Evolutionary conservation across 2,113 vertebrate genomes (phyloP).

Genomic region (Pantherophis guttatus): DNA sequence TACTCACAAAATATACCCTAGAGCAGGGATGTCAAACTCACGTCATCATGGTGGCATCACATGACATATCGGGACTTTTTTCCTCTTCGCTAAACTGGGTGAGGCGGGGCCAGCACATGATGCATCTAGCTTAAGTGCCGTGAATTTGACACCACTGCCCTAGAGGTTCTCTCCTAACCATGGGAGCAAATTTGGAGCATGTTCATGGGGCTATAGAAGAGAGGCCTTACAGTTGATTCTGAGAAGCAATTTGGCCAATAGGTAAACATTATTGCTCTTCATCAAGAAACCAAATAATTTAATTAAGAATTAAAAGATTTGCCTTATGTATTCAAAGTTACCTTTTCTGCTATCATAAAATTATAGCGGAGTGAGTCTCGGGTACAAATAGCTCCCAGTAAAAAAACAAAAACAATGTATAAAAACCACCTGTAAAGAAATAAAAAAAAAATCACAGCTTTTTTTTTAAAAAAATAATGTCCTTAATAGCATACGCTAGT

Average conservation of each 20-base stretch:
- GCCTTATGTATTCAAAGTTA: constrained; percentile 44
- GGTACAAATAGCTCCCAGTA: constrained; percentile 92
- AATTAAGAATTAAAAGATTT: background rate
- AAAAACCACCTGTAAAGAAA: constrained; percentile 92
- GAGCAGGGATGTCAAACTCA: no score
- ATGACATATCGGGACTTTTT: no score
- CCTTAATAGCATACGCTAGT: background rate
- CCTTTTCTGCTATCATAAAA: constrained; percentile 98
- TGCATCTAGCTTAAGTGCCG: no score
- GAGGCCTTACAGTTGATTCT: background rate
- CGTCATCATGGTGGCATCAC: no score
- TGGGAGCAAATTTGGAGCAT: background rate
- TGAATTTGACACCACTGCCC: no score
- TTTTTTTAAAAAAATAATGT: background rate
- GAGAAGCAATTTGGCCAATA: background rate
- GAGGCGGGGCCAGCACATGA: no score
- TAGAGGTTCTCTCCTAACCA: background rate
- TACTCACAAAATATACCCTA: background rate
- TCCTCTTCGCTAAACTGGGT: no score
- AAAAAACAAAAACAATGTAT: constrained; percentile 92
- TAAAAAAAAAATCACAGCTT: constrained; percentile 2
- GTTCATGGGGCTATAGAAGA: background rate
- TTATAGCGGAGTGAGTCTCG: constrained; percentile 89
- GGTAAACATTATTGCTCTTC: background rate
- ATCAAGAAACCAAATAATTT: background rate